Percentiles rank a stretch among this genome's conserved stretches.
Conservation (phyloP, 35 echinoderm and acorn worm species). For the Antedon bifida region DNA sequence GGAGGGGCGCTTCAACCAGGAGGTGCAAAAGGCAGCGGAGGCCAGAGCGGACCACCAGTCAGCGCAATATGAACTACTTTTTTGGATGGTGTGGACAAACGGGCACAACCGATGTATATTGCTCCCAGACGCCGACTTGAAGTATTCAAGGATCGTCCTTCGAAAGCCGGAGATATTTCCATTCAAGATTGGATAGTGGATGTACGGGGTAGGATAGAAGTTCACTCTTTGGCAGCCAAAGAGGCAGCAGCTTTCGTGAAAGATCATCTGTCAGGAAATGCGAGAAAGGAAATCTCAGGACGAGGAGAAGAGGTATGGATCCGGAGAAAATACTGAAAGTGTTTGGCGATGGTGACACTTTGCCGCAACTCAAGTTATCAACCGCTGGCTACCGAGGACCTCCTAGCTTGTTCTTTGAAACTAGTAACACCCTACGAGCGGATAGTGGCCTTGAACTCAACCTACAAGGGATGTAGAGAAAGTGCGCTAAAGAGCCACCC, state of each 20-base stretch:
- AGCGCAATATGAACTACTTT: not conserved
- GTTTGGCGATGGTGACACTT: conserved; percentile 36
- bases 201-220: not conserved
- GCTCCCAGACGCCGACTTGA: not conserved
- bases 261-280: conserved; percentile 18
- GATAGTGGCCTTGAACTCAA: conserved; percentile 8
- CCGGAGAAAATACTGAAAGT: conserved; percentile 30
- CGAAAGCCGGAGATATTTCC: not conserved
- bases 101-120: not conserved
- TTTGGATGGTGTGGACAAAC: not conserved
- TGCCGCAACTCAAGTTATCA: conserved; percentile 21
- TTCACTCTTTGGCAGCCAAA: not conserved
- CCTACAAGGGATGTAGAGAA: conserved; percentile 15
- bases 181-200: conserved; percentile 10
- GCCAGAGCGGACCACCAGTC: not conserved
- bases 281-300: conserved; percentile 18
- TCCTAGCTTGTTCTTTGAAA: conserved; percentile 31
- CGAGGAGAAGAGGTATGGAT: conserved; percentile 19
- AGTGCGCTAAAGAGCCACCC: conserved; percentile 28
- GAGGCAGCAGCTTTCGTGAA: not conserved
- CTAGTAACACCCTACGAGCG: conserved; percentile 35
- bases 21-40: not conserved
- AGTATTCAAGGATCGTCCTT: not conserved
- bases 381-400: conserved; percentile 6
- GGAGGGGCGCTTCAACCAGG: not conserved